Conservation (phyloP, 2,113 vertebrate genomes). For the Gadus chalcogrammus region DNA sequence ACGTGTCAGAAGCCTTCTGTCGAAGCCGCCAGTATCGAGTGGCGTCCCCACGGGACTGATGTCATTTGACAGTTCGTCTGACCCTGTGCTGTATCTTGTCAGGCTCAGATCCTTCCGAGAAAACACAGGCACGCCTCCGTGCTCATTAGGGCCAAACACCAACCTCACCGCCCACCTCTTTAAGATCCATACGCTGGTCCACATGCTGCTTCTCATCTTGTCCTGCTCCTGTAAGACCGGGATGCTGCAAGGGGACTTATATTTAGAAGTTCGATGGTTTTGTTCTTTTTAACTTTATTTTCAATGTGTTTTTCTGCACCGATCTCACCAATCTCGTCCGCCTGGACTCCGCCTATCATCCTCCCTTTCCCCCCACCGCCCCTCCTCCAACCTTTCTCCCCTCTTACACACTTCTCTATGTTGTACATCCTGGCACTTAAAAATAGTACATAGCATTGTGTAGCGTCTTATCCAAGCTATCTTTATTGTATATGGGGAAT, state of each 20-base stretch:
- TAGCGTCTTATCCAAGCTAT: too few relatives aligned
- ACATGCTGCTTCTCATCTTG: background rate
- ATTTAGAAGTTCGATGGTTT: background rate
- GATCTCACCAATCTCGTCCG: background rate
- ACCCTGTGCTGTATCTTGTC: conserved; percentile 35
- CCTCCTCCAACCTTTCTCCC: too few relatives aligned
- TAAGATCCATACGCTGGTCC: background rate
- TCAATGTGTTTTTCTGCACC: background rate
- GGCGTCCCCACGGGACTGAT: conserved; percentile 41
- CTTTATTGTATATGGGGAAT: too few relatives aligned
- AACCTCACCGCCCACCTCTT: background rate
- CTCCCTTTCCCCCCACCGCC: background rate
- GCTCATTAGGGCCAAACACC: too few relatives aligned
- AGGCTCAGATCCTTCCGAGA: conserved; percentile 28
- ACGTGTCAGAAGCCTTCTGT: conserved; percentile 51
- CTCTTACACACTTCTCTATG: too few relatives aligned
- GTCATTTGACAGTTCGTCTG: conserved; percentile 59
- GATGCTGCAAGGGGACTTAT: background rate
- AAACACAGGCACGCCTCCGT: too few relatives aligned
- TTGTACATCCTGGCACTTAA: too few relatives aligned
- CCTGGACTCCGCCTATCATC: too few relatives aligned
- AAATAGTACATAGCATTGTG: too few relatives aligned
- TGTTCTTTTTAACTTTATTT: background rate
- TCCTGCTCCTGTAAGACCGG: background rate
- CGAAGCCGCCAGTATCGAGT: conserved; percentile 49